Conservation (phyloP, 2,888 invertebrate genomes). For the Caprella mutica region DNA sequence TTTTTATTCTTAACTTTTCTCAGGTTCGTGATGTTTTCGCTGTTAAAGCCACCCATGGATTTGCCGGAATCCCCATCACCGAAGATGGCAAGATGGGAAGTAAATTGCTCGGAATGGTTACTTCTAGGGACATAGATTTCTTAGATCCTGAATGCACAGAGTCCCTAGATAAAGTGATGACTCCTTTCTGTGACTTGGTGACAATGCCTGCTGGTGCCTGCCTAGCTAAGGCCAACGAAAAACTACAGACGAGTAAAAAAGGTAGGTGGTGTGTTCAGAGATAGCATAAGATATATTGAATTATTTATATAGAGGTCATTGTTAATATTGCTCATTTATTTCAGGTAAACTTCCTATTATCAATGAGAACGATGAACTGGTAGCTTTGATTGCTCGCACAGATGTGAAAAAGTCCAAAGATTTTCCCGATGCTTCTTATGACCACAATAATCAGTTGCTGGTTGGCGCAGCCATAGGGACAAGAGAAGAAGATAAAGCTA, state of each 20-base stretch:
- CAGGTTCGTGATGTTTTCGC: conserved; percentile 68
- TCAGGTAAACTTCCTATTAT: conserved; percentile 50
- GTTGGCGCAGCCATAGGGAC: conserved; percentile 93
- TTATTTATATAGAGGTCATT: no score
- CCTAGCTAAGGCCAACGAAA: conserved; percentile 81
- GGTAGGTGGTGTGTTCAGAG: conserved; percentile 56
- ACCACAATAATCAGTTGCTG: conserved; percentile 82
- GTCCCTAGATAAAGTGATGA: conserved; percentile 59
- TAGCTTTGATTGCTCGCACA: conserved; percentile 90
- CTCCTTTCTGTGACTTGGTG: conserved; percentile 68
- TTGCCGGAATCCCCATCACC: conserved; percentile 93
- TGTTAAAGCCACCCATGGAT: conserved; percentile 81
- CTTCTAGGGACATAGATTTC: conserved; percentile 94
- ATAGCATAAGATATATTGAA: no score
- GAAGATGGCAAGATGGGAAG: conserved; percentile 87
- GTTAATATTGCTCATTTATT: conserved; percentile 18
- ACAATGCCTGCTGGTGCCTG: conserved; percentile 83
- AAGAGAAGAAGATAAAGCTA: conserved; percentile 64
- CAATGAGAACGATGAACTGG: conserved; percentile 59
- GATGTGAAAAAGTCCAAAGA: conserved; percentile 95
- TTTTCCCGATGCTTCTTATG: conserved; percentile 94
- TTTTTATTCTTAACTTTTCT: no score
- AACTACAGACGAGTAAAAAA: conserved; percentile 92
- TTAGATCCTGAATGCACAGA: conserved; percentile 47
- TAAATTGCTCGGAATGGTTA: conserved; percentile 87